Base-by-base conservation (phyloP, 2,797 vertebrate genomes). In the Lycodopsis pacificus region DNA sequence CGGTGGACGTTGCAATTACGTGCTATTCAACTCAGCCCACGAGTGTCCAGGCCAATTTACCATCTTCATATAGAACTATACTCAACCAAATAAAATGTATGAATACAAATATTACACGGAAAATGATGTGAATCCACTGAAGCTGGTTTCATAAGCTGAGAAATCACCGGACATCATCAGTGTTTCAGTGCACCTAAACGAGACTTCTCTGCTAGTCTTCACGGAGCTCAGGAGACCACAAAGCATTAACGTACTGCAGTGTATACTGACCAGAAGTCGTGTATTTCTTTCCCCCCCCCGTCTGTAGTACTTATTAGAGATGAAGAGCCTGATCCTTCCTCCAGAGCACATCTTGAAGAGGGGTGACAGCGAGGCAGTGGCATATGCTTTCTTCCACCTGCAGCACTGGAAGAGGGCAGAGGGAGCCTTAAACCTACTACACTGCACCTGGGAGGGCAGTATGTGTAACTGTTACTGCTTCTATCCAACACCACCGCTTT, bases 321-420 rank as follows among this genome's bases (percentile, higher is more conserved):
- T 99, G 98, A 99, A 99, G 93, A 99, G 98, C 93, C 93, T 99
- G 76, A 98, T 99, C 92, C 95, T 99, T 88, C 98, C 98, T 84
- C 98, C 98, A 86, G 98, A 99, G 83, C 98, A 99, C 91, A 99
- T 99, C 93, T 89, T 99, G 94, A 99, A 99, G 86, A 96, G 98
- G 61, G 98, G 98, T 20, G 98, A 99, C 94, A 99, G 98, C 27
- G 98, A 99, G 92, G 98, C 98, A 38, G 96, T 99, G 76, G 98
- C 98, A 0, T 99, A 99, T 27, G 97, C 98, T 44, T 99, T 99
- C 93, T 99, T 98, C 83, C 98, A 99, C 93, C 96, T 99, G 83
- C 98, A 99, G 92, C 98, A 99, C 93, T 99, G 98, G 98, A 99
- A 99, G 88, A 95, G 97, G 84, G 97, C 98, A 85, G 98, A 99